Evolutionary conservation across 2,797 vertebrate species (phyloP), one percentile per base, ranked within the genome.

Genomic region (Clamator glandarius): DNA sequence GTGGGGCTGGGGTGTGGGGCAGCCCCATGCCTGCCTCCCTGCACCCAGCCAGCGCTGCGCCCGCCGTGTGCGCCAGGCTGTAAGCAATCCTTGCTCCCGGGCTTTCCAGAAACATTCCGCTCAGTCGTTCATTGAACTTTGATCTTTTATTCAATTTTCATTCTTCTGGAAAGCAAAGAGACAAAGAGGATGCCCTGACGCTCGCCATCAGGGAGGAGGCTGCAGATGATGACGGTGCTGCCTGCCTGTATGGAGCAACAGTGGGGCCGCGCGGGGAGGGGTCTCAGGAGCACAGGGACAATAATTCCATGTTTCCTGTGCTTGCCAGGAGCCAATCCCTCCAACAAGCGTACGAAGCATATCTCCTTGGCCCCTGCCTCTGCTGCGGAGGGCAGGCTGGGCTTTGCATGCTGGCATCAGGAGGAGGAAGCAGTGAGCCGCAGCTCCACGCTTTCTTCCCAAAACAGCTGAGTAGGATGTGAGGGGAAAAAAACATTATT

Each of bases 71-170:
- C 4, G 8, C 73, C 14, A 9, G 91, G 79, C 96, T 73, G 93
- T 73, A 69, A 94, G 91, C 93, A 79, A 91, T 90, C 3, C 7
- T 75, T 12, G 90, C 96, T 94, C 15, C 23, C 6, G 10, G 94
- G 50, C 94, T 15, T 93, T 87, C 94, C 84, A 95, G 89, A 92
- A 76, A 95, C 92, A 91, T 55, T 51, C 91, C 5, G 70, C 93
- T 94, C 85, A 93, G 93, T 84, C 90, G 74, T 84, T 91, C 92
- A 14, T 52, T 97, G 97, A 97, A 96, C 97, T 96, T 94, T 96
- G 97, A 92, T 89, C 91, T 92, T 93, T 90, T 70, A 68, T 74
- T 69, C 93, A 33, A 94, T 96, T 79, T n/a, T 42, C 83, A 36
- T 82, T 93, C 95, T 95, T 78, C 82, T 90, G 95, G 94, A 75